Conservation (phyloP, 2,113 vertebrate genomes). For the Elephantulus edwardii region DNA sequence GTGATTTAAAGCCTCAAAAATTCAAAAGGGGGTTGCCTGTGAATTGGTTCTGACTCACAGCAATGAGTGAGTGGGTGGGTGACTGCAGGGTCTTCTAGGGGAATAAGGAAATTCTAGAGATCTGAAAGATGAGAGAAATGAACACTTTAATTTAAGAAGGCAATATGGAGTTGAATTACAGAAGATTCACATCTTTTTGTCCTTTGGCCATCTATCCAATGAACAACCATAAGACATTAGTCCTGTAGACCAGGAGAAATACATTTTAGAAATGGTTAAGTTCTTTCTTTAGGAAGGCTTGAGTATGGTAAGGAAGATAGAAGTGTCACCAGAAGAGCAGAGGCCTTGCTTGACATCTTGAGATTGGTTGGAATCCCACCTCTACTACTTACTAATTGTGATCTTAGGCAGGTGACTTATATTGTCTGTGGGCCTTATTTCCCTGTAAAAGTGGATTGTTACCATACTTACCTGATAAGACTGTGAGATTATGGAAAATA, state of each 20-base stretch:
- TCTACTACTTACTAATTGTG: too few relatives aligned
- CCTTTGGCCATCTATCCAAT: not conserved
- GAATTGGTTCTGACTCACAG: too few relatives aligned
- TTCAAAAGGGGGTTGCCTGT: too few relatives aligned
- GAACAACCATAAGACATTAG: not conserved
- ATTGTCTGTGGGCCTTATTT: not conserved
- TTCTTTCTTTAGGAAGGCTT: not conserved
- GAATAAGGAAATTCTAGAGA: not conserved
- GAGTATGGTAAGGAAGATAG: not conserved
- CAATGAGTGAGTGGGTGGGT: too few relatives aligned
- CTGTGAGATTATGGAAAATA: not conserved
- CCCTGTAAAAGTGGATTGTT: not conserved
- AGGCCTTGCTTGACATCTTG: not conserved
- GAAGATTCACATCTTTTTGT: constrained; percentile 12
- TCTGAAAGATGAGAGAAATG: not conserved
- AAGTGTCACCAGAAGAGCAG: not conserved
- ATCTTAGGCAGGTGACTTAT: not conserved
- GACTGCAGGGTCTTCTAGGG: not conserved
- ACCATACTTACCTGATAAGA: not conserved
- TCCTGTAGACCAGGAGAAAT: not conserved
- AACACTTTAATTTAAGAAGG: not conserved
- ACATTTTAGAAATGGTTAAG: not conserved
- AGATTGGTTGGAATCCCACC: not conserved
- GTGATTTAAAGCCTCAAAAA: too few relatives aligned
- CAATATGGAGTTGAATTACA: not conserved